These are phyloP conservation scores for Glaucidium brasilianum DNA, from an alignment of 2,113 vertebrate genomes.

Conservation along the genomic window DNA sequence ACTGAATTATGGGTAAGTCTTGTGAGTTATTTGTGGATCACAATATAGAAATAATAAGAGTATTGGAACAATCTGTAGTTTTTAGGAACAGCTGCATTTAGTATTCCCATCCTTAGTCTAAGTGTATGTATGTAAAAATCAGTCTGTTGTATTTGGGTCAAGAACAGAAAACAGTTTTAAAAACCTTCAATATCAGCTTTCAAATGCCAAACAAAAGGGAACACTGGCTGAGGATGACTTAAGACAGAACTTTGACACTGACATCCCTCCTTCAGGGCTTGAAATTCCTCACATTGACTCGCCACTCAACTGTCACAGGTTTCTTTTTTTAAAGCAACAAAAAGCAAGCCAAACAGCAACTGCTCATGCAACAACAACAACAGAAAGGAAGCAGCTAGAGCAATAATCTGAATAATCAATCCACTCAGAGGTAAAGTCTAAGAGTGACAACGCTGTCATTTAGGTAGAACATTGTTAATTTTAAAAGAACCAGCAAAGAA, in stretches of 20 bases:
- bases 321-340: not conserved
- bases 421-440: not conserved
- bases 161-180: not conserved
- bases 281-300: not conserved
- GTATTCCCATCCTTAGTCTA: not conserved
- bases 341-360: not conserved
- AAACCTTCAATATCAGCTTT: not conserved
- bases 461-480: not conserved
- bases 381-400: not conserved
- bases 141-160: not conserved
- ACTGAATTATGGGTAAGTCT: not conserved
- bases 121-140: not conserved
- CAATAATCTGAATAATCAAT: not conserved
- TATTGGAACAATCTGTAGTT: not conserved
- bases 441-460: not conserved
- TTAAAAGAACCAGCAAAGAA: not conserved
- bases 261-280: not conserved
- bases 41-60: not conserved
- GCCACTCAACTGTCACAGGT: not conserved
- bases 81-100: not conserved
- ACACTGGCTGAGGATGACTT: not conserved
- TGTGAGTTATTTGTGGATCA: not conserved
- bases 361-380: not conserved
- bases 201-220: not conserved
- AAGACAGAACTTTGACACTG: not conserved